phyloP scores from a whole-genome alignment of 1,140 invertebrate genomes.

The Eupeodes corollae region DNA sequence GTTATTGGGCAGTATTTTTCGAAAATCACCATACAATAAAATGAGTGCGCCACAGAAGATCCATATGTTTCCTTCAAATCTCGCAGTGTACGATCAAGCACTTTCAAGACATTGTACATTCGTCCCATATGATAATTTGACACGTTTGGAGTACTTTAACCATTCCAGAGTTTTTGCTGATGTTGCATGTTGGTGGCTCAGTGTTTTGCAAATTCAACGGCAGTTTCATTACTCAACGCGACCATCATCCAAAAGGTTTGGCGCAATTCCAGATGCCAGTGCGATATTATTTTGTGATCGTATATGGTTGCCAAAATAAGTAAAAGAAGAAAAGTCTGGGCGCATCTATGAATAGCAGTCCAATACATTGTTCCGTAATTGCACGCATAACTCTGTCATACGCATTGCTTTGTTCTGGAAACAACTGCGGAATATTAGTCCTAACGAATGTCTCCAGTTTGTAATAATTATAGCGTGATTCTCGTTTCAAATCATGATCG shows the following conservation, averaged over 20 bases:
- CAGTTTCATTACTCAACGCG: slow-evolving; percentile 38
- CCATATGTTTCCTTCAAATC: not conserved
- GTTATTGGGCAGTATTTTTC: too few species aligned
- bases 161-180: slow-evolving; percentile 20
- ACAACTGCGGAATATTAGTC: too few species aligned
- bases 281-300: slow-evolving; percentile 23
- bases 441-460: too few species aligned
- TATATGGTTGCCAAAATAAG: too few species aligned
- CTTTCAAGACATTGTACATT: slow-evolving; percentile 33
- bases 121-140: slow-evolving; percentile 29
- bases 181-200: slow-evolving; percentile 19
- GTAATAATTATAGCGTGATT: too few species aligned
- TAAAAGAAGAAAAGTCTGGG: too few species aligned
- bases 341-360: too few species aligned
- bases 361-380: too few species aligned
- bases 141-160: slow-evolving; percentile 18
- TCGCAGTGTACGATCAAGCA: not conserved
- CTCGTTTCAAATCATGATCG: too few species aligned
- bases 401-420: too few species aligned
- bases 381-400: too few species aligned
- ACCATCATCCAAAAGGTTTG: slow-evolving; percentile 40
- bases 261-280: slow-evolving; percentile 37
- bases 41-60: not conserved
- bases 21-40: not conserved
- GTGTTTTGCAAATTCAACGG: slow-evolving; percentile 10